Percentiles rank a stretch among this genome's conserved stretches.
Evolutionary conservation across 2,113 vertebrate genomes (phyloP).

Genomic region (Glaucidium brasilianum): DNA sequence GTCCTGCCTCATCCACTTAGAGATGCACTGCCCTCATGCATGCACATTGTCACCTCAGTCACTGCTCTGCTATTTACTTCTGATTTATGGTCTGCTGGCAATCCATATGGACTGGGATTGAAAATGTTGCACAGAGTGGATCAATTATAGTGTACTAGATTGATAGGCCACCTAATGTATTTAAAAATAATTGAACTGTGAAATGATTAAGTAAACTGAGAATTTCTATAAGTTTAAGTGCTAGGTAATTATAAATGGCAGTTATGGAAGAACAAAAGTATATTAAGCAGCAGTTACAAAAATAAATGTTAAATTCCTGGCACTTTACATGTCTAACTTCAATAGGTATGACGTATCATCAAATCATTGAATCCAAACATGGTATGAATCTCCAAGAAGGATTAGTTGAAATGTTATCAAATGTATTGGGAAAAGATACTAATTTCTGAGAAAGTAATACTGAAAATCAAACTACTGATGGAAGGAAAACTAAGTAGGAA

Average conservation of each 20-base stretch:
- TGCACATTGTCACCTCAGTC: background rate
- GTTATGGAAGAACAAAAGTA: background rate
- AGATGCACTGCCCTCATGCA: background rate
- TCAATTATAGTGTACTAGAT: conserved; percentile 34
- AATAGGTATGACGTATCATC: background rate
- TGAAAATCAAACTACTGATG: background rate
- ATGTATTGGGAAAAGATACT: background rate
- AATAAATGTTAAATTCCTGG: conserved; percentile 2
- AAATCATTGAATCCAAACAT: background rate
- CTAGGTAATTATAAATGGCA: conserved; percentile 18
- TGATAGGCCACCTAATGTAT: conserved; percentile 36
- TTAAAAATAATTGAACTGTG: conserved; percentile 53
- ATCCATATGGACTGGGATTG: background rate
- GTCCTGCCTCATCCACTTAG: background rate
- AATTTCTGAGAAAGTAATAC: background rate
- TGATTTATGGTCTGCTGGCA: conserved; percentile 17
- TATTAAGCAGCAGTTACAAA: background rate
- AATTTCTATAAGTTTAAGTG: background rate
- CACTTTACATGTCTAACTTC: background rate
- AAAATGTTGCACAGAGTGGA: conserved; percentile 22
- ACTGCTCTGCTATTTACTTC: background rate
- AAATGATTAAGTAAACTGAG: conserved; percentile 51
- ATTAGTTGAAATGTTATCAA: background rate
- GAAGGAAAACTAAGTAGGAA: background rate
- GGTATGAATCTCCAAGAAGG: background rate